Base-by-base conservation (phyloP, 2,888 invertebrate genomes). In the Chelonus formosanus region DNA sequence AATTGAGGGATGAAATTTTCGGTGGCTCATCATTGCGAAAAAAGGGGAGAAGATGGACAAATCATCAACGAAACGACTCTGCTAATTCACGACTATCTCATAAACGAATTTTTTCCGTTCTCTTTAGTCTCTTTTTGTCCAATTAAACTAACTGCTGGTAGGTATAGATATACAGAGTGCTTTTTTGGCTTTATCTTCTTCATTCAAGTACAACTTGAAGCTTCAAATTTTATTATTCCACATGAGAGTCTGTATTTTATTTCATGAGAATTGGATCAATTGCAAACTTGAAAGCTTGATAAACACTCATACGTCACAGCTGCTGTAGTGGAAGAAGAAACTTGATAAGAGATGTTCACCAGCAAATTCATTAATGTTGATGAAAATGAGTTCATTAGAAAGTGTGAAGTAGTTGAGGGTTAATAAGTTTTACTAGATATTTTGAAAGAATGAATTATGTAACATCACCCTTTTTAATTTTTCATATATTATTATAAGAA, bases 61-160 rank as follows among this genome's bases (percentile, higher is more conserved):
- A 45, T 45, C 45, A n/a, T 45, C 45, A 45, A 58, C 69, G 72
- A 67, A 20, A 20, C 20, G 71, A 68, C 65, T 63, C 71, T 69
- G 76, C 74, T 77, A 77, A 79, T 78, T 78, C 71, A 72, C 71
- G 73, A 59, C 71, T 73, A 75, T 77, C 75, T 77, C 68, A 70
- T 65, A 65, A 67, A 79, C 76, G 75, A 76, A 75, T 78, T 79
- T 74, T 73, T 71, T 69, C 56, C 34, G 44, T 61, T 64, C 59
- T 68, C 62, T 57, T 48, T 66, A 53, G 53, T 59, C 56, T 60
- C 57, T 45, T 8, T 54, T 20, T 20, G 20, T 20, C 20, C 20
- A 20, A 20, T 20, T 20, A 20, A 20, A 20, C 20, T 20, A 20
- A 20, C 20, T 20, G 20, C 20, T 20, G 20, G 20, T 20, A 20